phyloP scores from a whole-genome alignment of 1,140 invertebrate genomes.

The Sesamia nonagrioides region DNA sequence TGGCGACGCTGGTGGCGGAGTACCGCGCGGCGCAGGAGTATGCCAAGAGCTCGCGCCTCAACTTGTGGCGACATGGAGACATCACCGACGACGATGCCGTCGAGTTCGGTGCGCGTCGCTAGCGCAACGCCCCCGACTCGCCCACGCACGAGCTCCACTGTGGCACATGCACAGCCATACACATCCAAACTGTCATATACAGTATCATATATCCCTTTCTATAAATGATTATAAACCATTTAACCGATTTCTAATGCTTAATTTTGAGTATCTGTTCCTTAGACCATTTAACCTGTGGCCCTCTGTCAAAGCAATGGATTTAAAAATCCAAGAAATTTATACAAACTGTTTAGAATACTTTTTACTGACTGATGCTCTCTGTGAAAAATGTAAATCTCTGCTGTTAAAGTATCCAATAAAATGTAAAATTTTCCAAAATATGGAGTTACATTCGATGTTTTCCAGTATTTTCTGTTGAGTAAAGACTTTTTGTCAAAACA shows the following conservation, averaged over 20 bases:
- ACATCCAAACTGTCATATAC: constrained; percentile 68
- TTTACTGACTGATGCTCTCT: too few species aligned
- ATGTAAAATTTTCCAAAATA: too few species aligned
- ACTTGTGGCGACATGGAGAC: constrained; percentile 98
- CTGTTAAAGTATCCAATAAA: too few species aligned
- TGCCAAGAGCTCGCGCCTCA: constrained; percentile 94
- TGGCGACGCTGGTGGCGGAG: constrained; percentile 93
- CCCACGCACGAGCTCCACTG: constrained; percentile 69
- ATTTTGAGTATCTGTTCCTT: constrained; percentile 8
- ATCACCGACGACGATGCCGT: constrained; percentile 98
- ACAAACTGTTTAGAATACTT: too few species aligned
- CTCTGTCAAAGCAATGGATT: too few species aligned
- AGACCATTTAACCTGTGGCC: too few species aligned
- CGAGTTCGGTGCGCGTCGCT: constrained; percentile 91
- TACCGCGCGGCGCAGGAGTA: constrained; percentile 95
- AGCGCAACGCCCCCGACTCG: constrained; percentile 72
- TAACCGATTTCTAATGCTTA: constrained; percentile 36
- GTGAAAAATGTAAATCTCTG: too few species aligned
- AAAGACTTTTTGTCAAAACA: too few species aligned
- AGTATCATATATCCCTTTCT: constrained; percentile 69
- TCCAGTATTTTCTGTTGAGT: too few species aligned
- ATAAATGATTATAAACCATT: constrained; percentile 53
- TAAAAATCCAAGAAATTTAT: too few species aligned
- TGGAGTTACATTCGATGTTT: too few species aligned
- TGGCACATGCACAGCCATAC: constrained; percentile 67